A percentile compares a stretch with the other conserved stretches of the same genome.
These are phyloP conservation scores for Chaenogobius annularis DNA, from an alignment of 2,113 vertebrate genomes.

Conservation along the genomic window DNA sequence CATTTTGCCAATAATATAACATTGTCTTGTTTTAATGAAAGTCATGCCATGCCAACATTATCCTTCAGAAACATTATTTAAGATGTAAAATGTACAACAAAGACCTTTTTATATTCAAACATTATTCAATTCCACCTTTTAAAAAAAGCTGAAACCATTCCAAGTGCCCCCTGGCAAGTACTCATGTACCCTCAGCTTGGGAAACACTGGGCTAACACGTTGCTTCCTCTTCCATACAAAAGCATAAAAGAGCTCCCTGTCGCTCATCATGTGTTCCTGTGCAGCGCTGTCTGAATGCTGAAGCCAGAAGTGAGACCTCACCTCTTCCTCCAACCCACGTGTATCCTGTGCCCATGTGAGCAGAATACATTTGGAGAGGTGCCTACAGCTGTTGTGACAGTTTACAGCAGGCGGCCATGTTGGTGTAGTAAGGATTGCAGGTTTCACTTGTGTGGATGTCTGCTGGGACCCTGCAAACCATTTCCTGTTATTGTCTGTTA, in stretches of 20 bases:
- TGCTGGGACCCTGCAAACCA: conserved; percentile 71
- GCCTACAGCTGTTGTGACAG: conserved; percentile 21
- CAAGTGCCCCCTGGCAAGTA: no score
- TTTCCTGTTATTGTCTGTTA: conserved; percentile 79
- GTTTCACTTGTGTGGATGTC: conserved; percentile 43
- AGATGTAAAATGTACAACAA: no score
- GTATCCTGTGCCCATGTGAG: conserved; percentile 29
- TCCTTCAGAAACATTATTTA: no score
- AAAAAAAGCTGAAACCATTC: no score
- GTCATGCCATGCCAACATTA: no score
- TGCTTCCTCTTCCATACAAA: neutral
- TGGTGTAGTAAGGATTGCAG: conserved; percentile 46
- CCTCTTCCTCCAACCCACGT: conserved; percentile 41
- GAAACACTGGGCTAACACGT: neutral
- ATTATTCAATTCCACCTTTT: no score
- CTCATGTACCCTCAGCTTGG: no score
- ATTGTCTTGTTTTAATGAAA: no score
- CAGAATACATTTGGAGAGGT: conserved; percentile 17
- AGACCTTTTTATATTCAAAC: no score
- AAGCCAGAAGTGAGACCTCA: conserved; percentile 22
- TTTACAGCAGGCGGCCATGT: conserved; percentile 11
- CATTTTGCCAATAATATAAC: no score
- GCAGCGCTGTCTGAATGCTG: neutral
- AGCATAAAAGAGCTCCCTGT: neutral
- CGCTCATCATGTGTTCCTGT: conserved; percentile 14